Base-by-base conservation (phyloP, 2,797 vertebrate genomes). In the Hydrocynus forskahlii region DNA sequence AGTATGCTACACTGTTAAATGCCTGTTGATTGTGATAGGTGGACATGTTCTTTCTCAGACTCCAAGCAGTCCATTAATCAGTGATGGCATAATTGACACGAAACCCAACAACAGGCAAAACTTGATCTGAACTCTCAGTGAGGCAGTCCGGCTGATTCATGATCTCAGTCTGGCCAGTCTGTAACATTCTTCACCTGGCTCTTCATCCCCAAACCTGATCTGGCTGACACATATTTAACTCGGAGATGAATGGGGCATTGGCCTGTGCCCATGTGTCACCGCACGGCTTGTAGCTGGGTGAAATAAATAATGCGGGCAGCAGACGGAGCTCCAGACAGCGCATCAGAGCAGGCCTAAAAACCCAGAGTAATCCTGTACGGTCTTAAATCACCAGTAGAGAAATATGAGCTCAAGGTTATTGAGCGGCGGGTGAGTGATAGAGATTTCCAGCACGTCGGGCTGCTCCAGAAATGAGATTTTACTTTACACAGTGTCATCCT, bases 351-450 rank as follows among this genome's bases (percentile, higher is more conserved):
- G 86, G 62, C 85, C 89, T 88, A 89, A 87, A 64, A 89, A 89
- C 84, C 80, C 84, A 82, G 60, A 89, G 90, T 91, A 91, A 91
- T 90, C 92, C 91, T 92, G 91, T 87, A 89, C 91, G 91, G 89
- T 89, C 83, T 94, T 95, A 94, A 95, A 94, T 95, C 92, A 93
- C 87, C 86, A 88, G 73, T 87, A 86, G 86, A 93, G 91, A 94
- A 93, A 93, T 93, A 92, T 88, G 93, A 94, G 89, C 90, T 90
- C 93, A 93, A 94, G 93, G 93, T 95, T 94, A 94, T 92, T 92
- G 94, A 94, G 88, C 79, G 55, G 84, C 4, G 80, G 1, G 45
- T 92, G 93, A 94, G 81, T 89, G 90, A 94, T 94, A 88, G 90
- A 88, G 91, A 85, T 78, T 88, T 87, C 80, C 76, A 78, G 23